These are phyloP conservation scores for Nemotelus pantherinus DNA, from an alignment of 2,888 invertebrate species.

Conservation along the genomic window DNA sequence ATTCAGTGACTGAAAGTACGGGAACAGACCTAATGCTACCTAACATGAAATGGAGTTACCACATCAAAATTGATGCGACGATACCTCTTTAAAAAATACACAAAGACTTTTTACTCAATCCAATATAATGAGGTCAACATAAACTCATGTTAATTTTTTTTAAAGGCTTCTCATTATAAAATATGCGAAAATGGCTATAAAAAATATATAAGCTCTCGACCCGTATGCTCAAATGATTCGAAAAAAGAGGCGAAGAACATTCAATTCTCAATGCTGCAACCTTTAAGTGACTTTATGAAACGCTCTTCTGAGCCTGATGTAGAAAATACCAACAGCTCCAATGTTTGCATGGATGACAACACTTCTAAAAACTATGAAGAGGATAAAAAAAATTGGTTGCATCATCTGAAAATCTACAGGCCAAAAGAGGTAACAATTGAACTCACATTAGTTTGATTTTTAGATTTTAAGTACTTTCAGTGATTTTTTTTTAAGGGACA, in stretches of 20 bases:
- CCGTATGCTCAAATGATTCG: conserved; percentile 88
- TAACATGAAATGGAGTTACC: too few relatives aligned
- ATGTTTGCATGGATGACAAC: conserved; percentile 58
- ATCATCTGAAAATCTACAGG: conserved; percentile 61
- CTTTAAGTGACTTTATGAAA: conserved; percentile 59
- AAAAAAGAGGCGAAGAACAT: conserved; percentile 84
- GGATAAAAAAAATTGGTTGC: conserved; percentile 60
- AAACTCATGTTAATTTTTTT: conserved; percentile 43
- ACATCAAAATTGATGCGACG: too few relatives aligned
- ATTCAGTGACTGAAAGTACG: too few relatives aligned
- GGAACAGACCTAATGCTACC: too few relatives aligned
- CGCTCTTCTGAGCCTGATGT: conserved; percentile 52
- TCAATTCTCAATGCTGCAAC: conserved; percentile 71
- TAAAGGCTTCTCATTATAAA: conserved; percentile 72
- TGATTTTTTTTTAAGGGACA: too few relatives aligned
- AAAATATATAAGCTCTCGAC: conserved; percentile 88
- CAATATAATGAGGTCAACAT: too few relatives aligned
- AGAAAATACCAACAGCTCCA: conserved; percentile 67
- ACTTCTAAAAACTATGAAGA: conserved; percentile 58
- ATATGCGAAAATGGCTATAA: conserved; percentile 90
- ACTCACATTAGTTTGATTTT: background rate
- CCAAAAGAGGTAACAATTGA: conserved; percentile 59
- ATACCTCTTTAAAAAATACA: too few relatives aligned
- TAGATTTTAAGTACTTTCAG: too few relatives aligned
- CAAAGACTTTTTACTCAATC: too few relatives aligned